Conservation (phyloP, 2,113 vertebrate genomes). For the Argyrosomus japonicus region DNA sequence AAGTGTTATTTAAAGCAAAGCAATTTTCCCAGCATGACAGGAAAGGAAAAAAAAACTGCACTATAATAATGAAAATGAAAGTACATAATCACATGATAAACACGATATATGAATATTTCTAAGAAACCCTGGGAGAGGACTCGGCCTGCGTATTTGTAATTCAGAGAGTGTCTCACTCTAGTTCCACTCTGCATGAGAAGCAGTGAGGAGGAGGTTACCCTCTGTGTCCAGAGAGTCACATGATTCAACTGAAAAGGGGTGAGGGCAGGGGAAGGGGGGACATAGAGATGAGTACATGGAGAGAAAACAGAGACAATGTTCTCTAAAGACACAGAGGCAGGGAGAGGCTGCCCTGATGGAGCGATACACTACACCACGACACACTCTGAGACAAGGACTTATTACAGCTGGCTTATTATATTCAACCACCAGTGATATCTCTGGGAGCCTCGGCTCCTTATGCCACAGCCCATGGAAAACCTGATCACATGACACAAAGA, state of each 20-base stretch:
- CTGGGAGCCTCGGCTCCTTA: slow-evolving; percentile 10
- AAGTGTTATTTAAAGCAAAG: slow-evolving; percentile 18
- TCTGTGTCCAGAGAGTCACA: slow-evolving; percentile 71
- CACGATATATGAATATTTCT: slow-evolving; percentile 1
- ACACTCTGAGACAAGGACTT: slow-evolving; percentile 9
- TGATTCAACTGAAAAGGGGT: slow-evolving; percentile 54
- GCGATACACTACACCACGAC: slow-evolving; percentile 12
- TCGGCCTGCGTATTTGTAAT: slow-evolving; percentile 57
- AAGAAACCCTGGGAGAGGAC: slow-evolving; percentile 27
- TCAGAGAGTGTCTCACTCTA: slow-evolving; percentile 53
- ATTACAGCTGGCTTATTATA: slow-evolving; percentile 36
- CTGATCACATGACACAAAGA: slow-evolving; percentile 37
- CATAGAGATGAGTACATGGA: slow-evolving; percentile 35
- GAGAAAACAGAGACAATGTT: slow-evolving; percentile 62
- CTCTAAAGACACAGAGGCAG: slow-evolving; percentile 52
- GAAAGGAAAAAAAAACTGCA: neutral
- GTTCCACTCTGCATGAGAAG: slow-evolving; percentile 67
- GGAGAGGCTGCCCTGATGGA: slow-evolving; percentile 13
- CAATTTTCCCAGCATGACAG: neutral
- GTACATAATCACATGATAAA: neutral
- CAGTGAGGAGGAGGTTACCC: slow-evolving; percentile 67
- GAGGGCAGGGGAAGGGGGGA: slow-evolving; percentile 4
- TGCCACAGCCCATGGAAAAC: slow-evolving; percentile 22
- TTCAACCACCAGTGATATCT: slow-evolving; percentile 27
- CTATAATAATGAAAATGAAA: slow-evolving; percentile 1